A percentile compares a stretch with the other conserved stretches of the same genome.
phyloP scores from a whole-genome alignment of 2,797 vertebrate species.

The Hypotaenidia okinawae region DNA sequence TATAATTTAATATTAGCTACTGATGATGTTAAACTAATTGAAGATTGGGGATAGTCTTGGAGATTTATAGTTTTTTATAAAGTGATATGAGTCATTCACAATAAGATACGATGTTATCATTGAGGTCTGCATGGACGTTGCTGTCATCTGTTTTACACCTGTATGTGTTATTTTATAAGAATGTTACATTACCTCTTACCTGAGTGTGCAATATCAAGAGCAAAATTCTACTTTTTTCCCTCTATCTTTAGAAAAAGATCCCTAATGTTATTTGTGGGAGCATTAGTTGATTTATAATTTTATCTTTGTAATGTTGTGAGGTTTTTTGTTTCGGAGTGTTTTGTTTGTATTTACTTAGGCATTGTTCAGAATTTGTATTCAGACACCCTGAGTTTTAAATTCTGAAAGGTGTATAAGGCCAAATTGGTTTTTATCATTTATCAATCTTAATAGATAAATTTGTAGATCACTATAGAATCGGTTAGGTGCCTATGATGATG shows the following conservation, averaged over 20 bases:
- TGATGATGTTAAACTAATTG: neutral
- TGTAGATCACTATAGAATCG: neutral
- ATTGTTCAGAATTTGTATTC: conserved; percentile 9
- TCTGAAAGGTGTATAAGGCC: neutral
- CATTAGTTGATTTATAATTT: neutral
- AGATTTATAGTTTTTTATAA: neutral
- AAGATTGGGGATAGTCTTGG: neutral
- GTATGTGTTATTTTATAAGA: neutral
- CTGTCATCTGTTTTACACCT: neutral
- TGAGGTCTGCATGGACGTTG: neutral
- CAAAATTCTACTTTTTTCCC: neutral
- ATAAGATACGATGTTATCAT: neutral
- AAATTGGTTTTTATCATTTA: neutral
- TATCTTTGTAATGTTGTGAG: neutral
- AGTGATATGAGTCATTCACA: neutral
- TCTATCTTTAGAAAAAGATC: neutral
- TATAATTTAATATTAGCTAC: neutral
- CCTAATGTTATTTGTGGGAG: neutral
- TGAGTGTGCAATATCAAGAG: neutral
- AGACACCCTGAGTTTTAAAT: neutral
- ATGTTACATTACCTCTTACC: neutral
- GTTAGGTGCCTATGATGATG: neutral
- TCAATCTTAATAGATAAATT: neutral
- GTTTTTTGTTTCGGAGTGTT: neutral
- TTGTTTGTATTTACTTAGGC: neutral